Evolutionary conservation across 2,113 vertebrate species (phyloP), one percentile per base, ranked within the genome.

Genomic region (Balaeniceps rex): DNA sequence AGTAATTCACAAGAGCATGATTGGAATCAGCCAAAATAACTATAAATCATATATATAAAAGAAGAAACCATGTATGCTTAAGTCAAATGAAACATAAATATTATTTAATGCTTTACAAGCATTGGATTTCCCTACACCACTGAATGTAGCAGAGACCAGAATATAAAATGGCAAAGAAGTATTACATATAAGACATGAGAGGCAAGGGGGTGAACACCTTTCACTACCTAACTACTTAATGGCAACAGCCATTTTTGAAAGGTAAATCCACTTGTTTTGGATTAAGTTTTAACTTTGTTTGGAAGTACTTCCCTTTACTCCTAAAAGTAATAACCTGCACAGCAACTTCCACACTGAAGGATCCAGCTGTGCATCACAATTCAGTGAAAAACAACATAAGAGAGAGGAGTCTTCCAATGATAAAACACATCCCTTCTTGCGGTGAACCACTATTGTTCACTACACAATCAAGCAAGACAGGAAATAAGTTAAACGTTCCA

Each of bases 401-500:
- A 17, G 25, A 36, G 19, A 58, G n/a, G 8, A 70, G 11, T 15
- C 23, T 61, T 83, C 36, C 2, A 1, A 19, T 4, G 18, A 29
- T 5, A 52, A 80, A 88, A n/a, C 0, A 6, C 29, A 14, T 24
- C 9, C 42, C 23, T 34, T 34, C 11, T 17, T 2, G 5, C 75
- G 29, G 61, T 5, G 23, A 82, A 42, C 13, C 75, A 46, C 23
- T 42, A 6, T 1, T 11, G 15, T 4, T 36, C 57, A 5, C 26
- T n/a, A 16, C 0, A 29, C 0, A 1, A 47, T 10, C 58, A 40
- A 47, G 63, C 4, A 58, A 42, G 23, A 5, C 26, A 61, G 8
- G 11, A 89, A 55, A 10, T 11, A 42, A 47, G 16, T 51, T 24
- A 68, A 38, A 38, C 0, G 14, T 26, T 76, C 46, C 49, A 76